Base-by-base conservation (phyloP, 2,888 invertebrate genomes). In the Leptogaster cylindrica region DNA sequence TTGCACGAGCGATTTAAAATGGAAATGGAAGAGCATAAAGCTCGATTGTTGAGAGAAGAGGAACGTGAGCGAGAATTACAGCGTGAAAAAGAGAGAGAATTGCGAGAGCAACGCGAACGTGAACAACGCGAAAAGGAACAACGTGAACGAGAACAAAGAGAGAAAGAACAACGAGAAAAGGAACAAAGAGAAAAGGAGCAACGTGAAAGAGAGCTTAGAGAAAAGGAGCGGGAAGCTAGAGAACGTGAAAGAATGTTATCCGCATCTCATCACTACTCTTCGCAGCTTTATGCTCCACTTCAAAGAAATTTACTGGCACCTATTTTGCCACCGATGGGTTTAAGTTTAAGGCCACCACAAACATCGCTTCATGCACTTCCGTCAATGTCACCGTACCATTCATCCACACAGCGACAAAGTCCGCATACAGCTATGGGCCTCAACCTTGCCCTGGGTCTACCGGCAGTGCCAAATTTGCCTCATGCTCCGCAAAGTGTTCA, bases 1-100 rank as follows among this genome's bases (percentile, higher is more conserved):
- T 83, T 88, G 83, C 83, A 86, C 79, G 81, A 86, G 80, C 81
- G 88, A 74, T 79, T 89, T 74, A 89, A 89, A 79, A 78, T 89
- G 71, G 89, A 89, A 78, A 52, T 52, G 52, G 89, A 89, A 76
- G 88, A 88, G 74, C 88, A 89, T 74, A 80, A 88, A 67, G 84
- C 86, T 68, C 82, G 87, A 65, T 80, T 87, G 73, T 83, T 81
- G 20, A 81, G 85, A 68, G 87, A 87, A 73, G 84, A 85, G 75
- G 85, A 81, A 67, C 77, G 79, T 1, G 80, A 81, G 50, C 76
- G 81, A 4, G 72, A 73, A 51, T 41, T 71, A 5, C 80, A 81
- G 50, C 74, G 80, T 3, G 81, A 81, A 55, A 79, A 80, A 68
- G 72, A 71, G 52, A 74, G 79, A 0, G 79, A 79, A 64, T 74